phyloP scores from a whole-genome alignment of 2,888 invertebrate species.

The Heliconius cydno region DNA sequence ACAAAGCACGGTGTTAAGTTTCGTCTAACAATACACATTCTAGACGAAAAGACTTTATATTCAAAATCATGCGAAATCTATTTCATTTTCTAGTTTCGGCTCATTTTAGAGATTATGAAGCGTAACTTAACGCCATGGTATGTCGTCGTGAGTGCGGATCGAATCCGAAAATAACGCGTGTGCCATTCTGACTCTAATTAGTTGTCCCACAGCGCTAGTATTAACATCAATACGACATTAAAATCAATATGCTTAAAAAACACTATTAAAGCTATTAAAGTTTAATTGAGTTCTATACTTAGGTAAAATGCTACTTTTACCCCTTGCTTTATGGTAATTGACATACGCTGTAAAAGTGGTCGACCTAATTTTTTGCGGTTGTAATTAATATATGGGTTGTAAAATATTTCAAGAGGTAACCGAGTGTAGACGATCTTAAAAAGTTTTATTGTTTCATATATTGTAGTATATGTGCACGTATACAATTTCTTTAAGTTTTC shows the following conservation, averaged over 20 bases:
- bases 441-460: not conserved
- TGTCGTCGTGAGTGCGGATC: not conserved
- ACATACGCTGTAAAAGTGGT: slow-evolving; percentile 41
- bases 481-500: not conserved
- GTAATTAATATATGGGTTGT: slow-evolving; percentile 10
- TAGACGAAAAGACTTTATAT: too few relatives aligned
- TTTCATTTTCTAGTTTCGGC: too few relatives aligned
- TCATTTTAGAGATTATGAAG: not conserved
- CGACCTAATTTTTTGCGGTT: slow-evolving; percentile 40
- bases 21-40: too few relatives aligned
- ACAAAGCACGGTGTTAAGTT: not conserved
- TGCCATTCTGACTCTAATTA: too few relatives aligned
- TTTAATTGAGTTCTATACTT: slow-evolving; percentile 34
- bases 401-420: slow-evolving; percentile 28
- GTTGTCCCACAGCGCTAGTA: too few relatives aligned
- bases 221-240: too few relatives aligned
- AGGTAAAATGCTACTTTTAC: slow-evolving; percentile 31
- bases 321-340: slow-evolving; percentile 47
- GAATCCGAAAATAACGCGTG: too few relatives aligned
- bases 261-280: slow-evolving; percentile 7
- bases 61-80: too few relatives aligned
- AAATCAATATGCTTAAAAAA: not conserved
- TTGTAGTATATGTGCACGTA: not conserved
- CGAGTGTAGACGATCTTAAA: not conserved
- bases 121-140: not conserved